Percentiles rank a stretch among this genome's conserved stretches.
Evolutionary conservation across 2,888 invertebrate genomes (phyloP).

Genomic region (Chloroclystis v-ata): DNA sequence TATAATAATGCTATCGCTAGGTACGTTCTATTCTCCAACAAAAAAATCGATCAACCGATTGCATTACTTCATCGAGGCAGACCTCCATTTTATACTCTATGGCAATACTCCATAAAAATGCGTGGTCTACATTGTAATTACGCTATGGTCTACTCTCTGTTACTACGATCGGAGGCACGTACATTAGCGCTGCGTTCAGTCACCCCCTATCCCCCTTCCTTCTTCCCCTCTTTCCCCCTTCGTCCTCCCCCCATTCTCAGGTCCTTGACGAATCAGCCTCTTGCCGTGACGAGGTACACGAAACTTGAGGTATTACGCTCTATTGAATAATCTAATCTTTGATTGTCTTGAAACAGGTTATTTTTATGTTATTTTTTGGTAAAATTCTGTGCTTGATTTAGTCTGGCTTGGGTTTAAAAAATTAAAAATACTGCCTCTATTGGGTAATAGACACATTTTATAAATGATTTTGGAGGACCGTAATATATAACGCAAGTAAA

Average conservation of each 20-base stretch:
- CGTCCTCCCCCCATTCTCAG: constrained; percentile 9
- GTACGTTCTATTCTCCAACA: no score
- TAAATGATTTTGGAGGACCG: no score
- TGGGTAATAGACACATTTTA: no score
- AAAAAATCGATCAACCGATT: no score
- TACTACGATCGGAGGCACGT: constrained; percentile 52
- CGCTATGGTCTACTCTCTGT: constrained; percentile 52
- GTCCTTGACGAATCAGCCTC: constrained; percentile 57
- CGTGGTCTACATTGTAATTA: no score
- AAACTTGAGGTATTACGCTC: constrained; percentile 46
- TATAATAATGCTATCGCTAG: no score
- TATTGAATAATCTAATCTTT: constrained; percentile 37
- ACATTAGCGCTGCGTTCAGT: constrained; percentile 49
- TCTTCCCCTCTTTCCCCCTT: background rate
- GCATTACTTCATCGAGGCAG: no score
- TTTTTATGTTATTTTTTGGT: constrained; percentile 12
- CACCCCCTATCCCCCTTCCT: constrained; percentile 26
- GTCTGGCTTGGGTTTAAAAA: background rate
- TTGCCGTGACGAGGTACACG: constrained; percentile 49
- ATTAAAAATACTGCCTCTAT: no score
- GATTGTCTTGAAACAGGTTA: constrained; percentile 25
- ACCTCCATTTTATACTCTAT: no score
- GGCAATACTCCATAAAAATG: no score
- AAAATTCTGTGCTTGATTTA: background rate
- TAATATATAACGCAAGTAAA: no score